Base-by-base conservation (phyloP, 2,113 vertebrate species). In the Indicator indicator region DNA sequence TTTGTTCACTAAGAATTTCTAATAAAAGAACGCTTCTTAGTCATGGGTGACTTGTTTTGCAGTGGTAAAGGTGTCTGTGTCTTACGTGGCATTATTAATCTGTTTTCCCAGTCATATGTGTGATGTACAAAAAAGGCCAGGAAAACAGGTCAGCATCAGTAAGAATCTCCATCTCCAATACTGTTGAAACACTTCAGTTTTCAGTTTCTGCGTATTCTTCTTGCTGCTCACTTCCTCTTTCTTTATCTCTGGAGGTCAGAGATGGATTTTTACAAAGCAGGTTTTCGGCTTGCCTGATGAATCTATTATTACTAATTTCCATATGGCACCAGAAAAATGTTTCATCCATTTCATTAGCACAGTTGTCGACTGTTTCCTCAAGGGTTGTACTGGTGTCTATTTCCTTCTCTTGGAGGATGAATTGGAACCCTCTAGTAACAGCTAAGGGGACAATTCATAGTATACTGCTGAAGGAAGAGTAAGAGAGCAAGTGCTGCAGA, bases 111-210 rank as follows among this genome's bases (percentile, higher is more conserved):
- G 32, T 58, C 46, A 3, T 24, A 16, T 33, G 24, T 82, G 56
- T 69, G 79, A 84, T 65, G 23, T 28, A n/a, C 86, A 89, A 78
- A 76, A 83, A 94, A 92, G 33, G 44, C 46, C 36, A 69, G 87
- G 63, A 95, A 91, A 90, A 75, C 23, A 87, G 64, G 89, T 91
- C 85, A 89, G 71, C 78, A 63, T 64, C 90, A 76, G 40, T 79
- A 62, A 70, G 65, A 42, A 64, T 68, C 16, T 67, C 9, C 18
- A 2, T 62, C n/a, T 84, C 32, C 16, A 42, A 0, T 65, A 12
- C 54, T 84, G 65, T 50, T 84, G 7, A 62, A 86, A 55, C 58
- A 33, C 36, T 52, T 77, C 54, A 26, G 78, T 87, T 92, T n/a
- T 68, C 72, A 69, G 50, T 74, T 70, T 28, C 26, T 85, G 3